Conservation (phyloP, 2,888 invertebrate genomes). For the Patella pellucida region DNA sequence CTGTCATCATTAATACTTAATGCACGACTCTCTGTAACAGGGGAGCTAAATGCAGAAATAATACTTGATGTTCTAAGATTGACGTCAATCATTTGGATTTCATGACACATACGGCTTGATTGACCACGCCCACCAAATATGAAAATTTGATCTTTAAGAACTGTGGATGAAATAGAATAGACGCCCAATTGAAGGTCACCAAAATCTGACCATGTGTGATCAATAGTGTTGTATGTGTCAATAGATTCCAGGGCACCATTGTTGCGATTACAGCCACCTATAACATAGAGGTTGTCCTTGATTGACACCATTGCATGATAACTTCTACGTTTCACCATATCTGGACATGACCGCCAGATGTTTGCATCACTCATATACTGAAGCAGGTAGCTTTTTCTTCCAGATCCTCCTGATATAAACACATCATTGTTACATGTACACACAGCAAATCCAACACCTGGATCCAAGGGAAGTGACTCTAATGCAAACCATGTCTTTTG, state of each 20-base stretch:
- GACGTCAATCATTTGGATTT: conserved; percentile 41
- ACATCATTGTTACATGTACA: conserved; percentile 39
- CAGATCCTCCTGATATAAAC: conserved; percentile 41
- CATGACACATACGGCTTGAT: conserved; percentile 34
- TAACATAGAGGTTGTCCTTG: conserved; percentile 34
- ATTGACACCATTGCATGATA: conserved; percentile 42
- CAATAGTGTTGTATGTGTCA: conserved; percentile 33
- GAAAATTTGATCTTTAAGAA: conserved; percentile 36
- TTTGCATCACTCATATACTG: conserved; percentile 35
- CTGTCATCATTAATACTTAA: conserved; percentile 34
- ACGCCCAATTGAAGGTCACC: conserved; percentile 39
- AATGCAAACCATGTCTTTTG: conserved; percentile 38
- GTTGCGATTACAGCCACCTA: conserved; percentile 42
- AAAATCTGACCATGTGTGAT: conserved; percentile 34
- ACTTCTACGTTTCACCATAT: conserved; percentile 39
- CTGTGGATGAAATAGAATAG: conserved; percentile 41
- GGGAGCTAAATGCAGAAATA: conserved; percentile 34
- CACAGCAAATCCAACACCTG: conserved; percentile 42
- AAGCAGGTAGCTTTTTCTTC: conserved; percentile 38
- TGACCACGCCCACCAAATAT: conserved; percentile 43
- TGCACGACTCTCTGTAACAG: conserved; percentile 41
- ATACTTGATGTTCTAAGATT: conserved; percentile 34
- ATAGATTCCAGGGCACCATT: conserved; percentile 37
- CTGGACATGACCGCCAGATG: conserved; percentile 37
- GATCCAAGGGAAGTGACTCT: conserved; percentile 39